phyloP scores from a whole-genome alignment of 2,888 invertebrate genomes.

The Epinotia bilunana region DNA sequence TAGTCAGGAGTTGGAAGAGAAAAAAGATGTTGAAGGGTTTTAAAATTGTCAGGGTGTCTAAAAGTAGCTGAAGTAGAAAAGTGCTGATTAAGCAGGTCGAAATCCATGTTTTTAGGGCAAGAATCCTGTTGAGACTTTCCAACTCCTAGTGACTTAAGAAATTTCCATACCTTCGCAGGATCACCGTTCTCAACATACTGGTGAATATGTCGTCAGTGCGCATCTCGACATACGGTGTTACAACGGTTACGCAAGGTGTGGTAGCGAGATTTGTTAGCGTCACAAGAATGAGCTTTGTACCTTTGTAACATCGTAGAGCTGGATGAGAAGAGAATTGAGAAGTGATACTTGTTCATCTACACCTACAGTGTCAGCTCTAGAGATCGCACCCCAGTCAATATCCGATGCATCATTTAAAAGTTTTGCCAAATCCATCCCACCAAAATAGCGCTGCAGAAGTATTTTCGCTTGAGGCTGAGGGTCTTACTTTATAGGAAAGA shows the following conservation, averaged over 20 bases:
- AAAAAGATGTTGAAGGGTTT: too few relatives aligned
- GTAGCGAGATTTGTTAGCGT: not conserved
- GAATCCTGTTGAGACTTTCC: not conserved
- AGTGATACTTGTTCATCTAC: not conserved
- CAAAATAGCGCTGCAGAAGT: not conserved
- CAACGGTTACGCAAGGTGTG: not conserved
- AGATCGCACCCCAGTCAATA: not conserved
- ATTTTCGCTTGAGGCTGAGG: too few relatives aligned
- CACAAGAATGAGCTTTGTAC: not conserved
- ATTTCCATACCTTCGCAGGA: not conserved
- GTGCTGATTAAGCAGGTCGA: not conserved
- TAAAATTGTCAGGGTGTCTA: not conserved
- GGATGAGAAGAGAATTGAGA: not conserved
- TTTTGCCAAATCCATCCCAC: not conserved
- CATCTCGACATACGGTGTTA: not conserved
- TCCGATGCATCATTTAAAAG: not conserved
- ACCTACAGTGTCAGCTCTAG: not conserved
- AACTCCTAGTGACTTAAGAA: not conserved
- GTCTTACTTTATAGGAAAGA: too few relatives aligned
- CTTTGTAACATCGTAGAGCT: not conserved
- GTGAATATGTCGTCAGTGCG: not conserved
- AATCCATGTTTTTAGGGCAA: not conserved
- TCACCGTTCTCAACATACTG: not conserved
- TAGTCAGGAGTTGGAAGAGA: not conserved
- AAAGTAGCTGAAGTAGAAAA: not conserved